phyloP scores from a whole-genome alignment of 2,113 vertebrate species.

The Arvicanthis niloticus region DNA sequence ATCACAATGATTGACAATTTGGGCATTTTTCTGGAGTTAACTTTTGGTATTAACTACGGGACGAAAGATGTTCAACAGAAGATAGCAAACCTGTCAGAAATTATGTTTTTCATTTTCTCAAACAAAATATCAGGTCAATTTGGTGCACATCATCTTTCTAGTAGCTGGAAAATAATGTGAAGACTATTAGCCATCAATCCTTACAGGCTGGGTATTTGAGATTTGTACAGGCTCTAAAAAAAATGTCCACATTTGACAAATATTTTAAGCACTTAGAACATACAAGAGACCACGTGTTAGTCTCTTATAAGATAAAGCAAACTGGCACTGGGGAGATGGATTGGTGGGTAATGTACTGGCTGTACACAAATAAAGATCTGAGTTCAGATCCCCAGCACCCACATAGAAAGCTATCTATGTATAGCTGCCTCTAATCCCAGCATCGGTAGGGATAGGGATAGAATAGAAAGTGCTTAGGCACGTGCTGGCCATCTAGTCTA shows the following conservation, averaged over 20 bases:
- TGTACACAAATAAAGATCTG: neutral
- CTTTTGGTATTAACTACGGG: conserved; percentile 54
- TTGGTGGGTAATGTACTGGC: neutral
- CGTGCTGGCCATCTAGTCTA: neutral
- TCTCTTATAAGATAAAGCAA: conserved; percentile 40
- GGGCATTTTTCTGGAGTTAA: conserved; percentile 67
- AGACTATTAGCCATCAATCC: conserved; percentile 59
- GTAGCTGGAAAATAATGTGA: conserved; percentile 47
- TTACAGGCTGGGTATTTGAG: conserved; percentile 43
- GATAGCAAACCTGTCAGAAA: conserved; percentile 69
- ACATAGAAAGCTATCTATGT: neutral
- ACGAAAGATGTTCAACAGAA: conserved; percentile 40
- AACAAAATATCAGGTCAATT: conserved; percentile 61
- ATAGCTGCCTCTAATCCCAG: neutral
- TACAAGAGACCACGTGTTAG: neutral
- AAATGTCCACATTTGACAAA: conserved; percentile 22
- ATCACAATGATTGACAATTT: conserved; percentile 75
- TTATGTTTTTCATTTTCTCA: conserved; percentile 67
- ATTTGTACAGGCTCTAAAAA: conserved; percentile 15
- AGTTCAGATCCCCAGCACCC: neutral
- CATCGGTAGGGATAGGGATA: neutral
- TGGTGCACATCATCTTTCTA: conserved; percentile 34
- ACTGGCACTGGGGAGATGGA: neutral
- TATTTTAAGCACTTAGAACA: conserved; percentile 37
- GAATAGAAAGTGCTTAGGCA: neutral